Evolutionary conservation across 2,888 invertebrate genomes (phyloP), one percentile per base, ranked within the genome.

Genomic region (Sinhomidia bicolor): DNA sequence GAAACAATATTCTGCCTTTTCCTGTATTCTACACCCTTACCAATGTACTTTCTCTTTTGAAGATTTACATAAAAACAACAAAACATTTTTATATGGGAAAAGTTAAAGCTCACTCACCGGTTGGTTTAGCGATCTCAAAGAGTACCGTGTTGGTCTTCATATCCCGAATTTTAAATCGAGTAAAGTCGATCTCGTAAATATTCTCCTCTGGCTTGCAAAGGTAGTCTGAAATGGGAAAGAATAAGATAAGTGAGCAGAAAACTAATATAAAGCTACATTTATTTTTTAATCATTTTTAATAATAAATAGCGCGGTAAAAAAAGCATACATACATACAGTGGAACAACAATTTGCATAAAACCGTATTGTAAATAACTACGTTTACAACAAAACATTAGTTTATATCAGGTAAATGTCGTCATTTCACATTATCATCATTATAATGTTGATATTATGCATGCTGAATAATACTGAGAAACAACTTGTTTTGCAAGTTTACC

Each of bases 121-220:
- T 95, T 68, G 97, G 98, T 94, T 98, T 98, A 12, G 98, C 98
- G 89, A 99, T 98, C 95, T 98, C 99, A 94, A 99, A 99, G 88
- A 99, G 95, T 81, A 98, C 96, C 41, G 96, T 96, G 60, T 96
- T 96, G 88, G 96, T 96, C 93, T 97, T 97, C 93, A 98, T 94
- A 94, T 99, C 99, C 90, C 99, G 95, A 91, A 99, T 98, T 95
- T 98, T 98, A 94, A 99, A 99, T 90, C 98, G 95, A 23, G 98
- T 98, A 94, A 99, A 99, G 94, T 99, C 99, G 93, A 99, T 99
- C 93, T 99, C 98, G 94, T 97, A 99, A 91, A 99, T 95, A 94
- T 99, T 99, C 41, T 98, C 99, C 93, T 98, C 98, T 20, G 98
- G 97, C 89, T 97, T 96, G 93, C 99, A 99, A 89, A 99, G 95